Conservation (phyloP, 2,888 invertebrate genomes). For the Drosophila paramelanica region DNA sequence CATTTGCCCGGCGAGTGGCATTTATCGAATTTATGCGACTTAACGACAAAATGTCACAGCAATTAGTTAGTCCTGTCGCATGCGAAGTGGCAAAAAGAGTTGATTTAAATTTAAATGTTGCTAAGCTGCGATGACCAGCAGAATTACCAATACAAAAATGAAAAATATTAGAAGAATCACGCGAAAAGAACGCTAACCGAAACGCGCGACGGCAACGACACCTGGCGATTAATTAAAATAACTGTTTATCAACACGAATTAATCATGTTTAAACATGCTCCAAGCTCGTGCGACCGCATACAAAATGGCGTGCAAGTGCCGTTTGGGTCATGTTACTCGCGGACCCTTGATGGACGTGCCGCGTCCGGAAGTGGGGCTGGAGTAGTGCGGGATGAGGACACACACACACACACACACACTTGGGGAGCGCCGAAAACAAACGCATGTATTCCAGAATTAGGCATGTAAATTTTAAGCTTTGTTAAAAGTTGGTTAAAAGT, state of each 20-base stretch:
- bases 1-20: conserved; percentile 17
- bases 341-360: conserved; percentile 7
- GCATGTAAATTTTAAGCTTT: conserved; percentile 5
- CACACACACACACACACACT: not conserved
- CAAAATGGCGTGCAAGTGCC: conserved; percentile 55
- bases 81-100: conserved; percentile 28
- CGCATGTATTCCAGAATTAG: conserved; percentile 29
- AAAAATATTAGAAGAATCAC: conserved; percentile 13
- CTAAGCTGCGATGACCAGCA: conserved; percentile 21
- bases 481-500: not conserved
- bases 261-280: conserved; percentile 74
- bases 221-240: conserved; percentile 82
- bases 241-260: conserved; percentile 78
- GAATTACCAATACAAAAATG: not conserved
- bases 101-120: conserved; percentile 64
- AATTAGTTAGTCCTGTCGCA: conserved; percentile 49
- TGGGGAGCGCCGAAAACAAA: not conserved
- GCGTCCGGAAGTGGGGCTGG: not conserved
- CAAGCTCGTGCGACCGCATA: conserved; percentile 50
- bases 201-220: conserved; percentile 63
- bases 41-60: conserved; percentile 43
- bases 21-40: conserved; percentile 54
- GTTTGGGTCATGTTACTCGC: conserved; percentile 49
- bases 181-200: conserved; percentile 1
- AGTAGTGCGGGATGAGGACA: not conserved